phyloP scores from a whole-genome alignment of 2,888 invertebrate species.

The Rhabditophanes sp. region DNA sequence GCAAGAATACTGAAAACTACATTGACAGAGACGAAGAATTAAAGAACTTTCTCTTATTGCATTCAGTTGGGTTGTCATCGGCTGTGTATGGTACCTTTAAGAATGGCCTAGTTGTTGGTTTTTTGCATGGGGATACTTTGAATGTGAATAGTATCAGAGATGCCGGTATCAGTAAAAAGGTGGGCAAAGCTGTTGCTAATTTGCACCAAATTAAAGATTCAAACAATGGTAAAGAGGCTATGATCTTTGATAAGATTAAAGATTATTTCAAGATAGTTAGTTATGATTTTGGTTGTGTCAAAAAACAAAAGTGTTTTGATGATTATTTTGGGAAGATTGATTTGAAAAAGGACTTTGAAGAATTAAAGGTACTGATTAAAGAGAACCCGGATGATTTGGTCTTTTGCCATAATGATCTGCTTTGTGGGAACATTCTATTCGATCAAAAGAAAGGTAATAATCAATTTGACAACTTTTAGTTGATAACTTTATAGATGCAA shows the following conservation, averaged over 20 bases:
- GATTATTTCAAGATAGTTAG: constrained; percentile 17
- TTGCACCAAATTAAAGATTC: constrained; percentile 24
- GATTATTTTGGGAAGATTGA: constrained; percentile 8
- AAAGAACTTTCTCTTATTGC: constrained; percentile 21
- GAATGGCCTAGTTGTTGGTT: constrained; percentile 80
- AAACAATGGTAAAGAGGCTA: constrained; percentile 6
- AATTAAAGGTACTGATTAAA: constrained; percentile 12
- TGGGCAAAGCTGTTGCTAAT: constrained; percentile 21
- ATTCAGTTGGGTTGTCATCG: constrained; percentile 56
- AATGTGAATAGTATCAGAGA: constrained; percentile 44
- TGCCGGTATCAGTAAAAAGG: constrained; percentile 27
- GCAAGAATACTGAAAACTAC: constrained; percentile 39
- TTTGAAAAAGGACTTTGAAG: constrained; percentile 11
- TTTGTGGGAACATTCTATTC: constrained; percentile 80
- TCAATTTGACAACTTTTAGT: not conserved
- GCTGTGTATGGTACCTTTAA: constrained; percentile 72
- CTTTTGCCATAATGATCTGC: constrained; percentile 89
- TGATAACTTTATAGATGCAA: constrained; percentile 48
- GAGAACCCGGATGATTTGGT: constrained; percentile 52
- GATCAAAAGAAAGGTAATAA: constrained; percentile 50
- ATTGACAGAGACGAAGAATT: constrained; percentile 38
- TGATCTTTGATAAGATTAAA: constrained; percentile 15
- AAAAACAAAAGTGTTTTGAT: constrained; percentile 9
- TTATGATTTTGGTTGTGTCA: constrained; percentile 10
- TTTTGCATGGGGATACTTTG: constrained; percentile 55